Conservation (phyloP, 2,888 invertebrate genomes). For the Podotricha telesiphe region DNA sequence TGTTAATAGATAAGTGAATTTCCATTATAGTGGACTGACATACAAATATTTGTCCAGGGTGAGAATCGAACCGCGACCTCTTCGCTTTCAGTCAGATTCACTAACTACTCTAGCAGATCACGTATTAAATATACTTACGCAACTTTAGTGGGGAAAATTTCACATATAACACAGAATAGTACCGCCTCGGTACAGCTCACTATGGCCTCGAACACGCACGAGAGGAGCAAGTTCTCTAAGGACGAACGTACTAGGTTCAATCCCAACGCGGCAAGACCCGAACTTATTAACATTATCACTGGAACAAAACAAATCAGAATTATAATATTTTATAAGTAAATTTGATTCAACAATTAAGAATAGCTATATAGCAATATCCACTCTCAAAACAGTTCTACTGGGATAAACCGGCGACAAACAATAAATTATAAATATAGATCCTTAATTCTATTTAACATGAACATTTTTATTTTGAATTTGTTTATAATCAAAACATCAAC, state of each 20-base stretch:
- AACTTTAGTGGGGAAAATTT: constrained; percentile 83
- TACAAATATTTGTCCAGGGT: not conserved
- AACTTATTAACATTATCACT: constrained; percentile 83
- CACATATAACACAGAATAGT: constrained; percentile 84
- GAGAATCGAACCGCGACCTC: not conserved
- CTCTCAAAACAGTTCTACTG: no score
- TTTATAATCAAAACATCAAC: no score
- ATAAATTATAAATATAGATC: no score
- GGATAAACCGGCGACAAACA: no score
- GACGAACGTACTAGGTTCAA: constrained; percentile 82
- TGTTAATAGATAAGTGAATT: no score
- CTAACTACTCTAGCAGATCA: no score
- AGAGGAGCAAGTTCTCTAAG: constrained; percentile 79
- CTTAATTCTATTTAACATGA: no score
- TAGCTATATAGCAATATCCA: no score
- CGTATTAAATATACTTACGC: constrained; percentile 63
- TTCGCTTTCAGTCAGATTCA: not conserved
- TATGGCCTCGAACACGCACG: constrained; percentile 84
- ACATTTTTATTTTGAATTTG: no score
- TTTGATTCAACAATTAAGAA: no score
- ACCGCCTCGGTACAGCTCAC: constrained; percentile 85
- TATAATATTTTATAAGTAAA: not conserved
- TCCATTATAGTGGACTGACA: no score
- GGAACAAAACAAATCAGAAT: constrained; percentile 32
- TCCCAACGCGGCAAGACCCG: constrained; percentile 80